Conservation (phyloP, 2,888 invertebrate genomes). For the Melinaea marsaeus region DNA sequence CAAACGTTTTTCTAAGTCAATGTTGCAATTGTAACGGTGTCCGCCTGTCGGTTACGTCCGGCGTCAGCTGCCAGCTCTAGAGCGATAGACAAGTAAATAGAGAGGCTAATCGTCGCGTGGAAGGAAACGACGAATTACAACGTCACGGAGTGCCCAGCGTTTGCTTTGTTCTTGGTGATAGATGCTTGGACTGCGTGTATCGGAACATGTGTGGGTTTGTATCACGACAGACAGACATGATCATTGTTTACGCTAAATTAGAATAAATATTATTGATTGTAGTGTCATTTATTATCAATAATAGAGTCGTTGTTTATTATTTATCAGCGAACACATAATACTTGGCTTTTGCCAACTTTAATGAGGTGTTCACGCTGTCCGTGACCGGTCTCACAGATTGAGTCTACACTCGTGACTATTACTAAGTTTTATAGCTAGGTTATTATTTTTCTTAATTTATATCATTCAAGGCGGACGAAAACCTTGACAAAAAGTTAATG, state of each 20-base stretch:
- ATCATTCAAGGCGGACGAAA: not conserved
- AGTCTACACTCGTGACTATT: conserved; percentile 9
- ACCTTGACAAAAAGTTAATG: no score
- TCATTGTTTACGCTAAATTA: no score
- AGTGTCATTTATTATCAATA: conserved; percentile 9
- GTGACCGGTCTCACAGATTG: conserved; percentile 21
- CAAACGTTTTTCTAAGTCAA: conserved; percentile 76
- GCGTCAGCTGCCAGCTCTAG: conserved; percentile 72
- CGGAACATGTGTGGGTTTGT: conserved; percentile 43
- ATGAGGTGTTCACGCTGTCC: conserved; percentile 21
- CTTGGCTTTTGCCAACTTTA: conserved; percentile 18
- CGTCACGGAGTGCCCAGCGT: conserved; percentile 69
- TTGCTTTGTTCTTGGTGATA: conserved; percentile 68
- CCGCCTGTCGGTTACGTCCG: conserved; percentile 66
- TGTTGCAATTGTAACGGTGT: conserved; percentile 73
- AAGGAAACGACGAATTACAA: conserved; percentile 75
- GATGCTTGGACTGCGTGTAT: conserved; percentile 48
- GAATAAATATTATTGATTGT: no score
- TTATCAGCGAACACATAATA: conserved; percentile 10
- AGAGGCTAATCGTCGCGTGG: conserved; percentile 74
- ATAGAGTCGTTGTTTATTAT: conserved; percentile 7
- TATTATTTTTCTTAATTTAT: not conserved
- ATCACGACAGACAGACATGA: conserved; percentile 9
- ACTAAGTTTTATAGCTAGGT: conserved; percentile 1
- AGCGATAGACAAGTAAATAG: conserved; percentile 75